Conservation (phyloP, 2,797 vertebrate genomes). For the Schizothorax lantsangensis region DNA sequence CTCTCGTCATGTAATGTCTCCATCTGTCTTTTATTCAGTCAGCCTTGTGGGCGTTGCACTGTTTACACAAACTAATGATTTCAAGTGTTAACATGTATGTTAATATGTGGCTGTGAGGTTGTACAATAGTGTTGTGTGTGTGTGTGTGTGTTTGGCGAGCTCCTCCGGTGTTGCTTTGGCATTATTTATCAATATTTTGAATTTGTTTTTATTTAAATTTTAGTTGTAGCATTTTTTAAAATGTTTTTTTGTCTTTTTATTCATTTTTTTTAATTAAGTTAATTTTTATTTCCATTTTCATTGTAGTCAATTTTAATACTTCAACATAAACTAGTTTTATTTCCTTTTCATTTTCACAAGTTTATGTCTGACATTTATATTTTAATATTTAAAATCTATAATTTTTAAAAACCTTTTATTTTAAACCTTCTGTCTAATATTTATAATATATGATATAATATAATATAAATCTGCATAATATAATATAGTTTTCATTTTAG, state of each 20-base stretch:
- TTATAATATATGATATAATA: neutral
- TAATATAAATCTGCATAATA: too few species aligned
- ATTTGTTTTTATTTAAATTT: neutral
- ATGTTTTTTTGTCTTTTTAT: neutral
- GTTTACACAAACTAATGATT: constrained; percentile 56
- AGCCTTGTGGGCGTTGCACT: neutral
- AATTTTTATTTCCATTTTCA: neutral
- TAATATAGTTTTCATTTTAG: too few species aligned
- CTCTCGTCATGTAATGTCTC: neutral
- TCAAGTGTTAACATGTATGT: constrained; percentile 37
- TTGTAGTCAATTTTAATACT: neutral
- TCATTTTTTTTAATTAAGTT: neutral
- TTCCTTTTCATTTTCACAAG: neutral
- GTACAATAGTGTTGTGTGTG: neutral
- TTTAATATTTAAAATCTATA: neutral
- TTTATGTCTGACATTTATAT: too few species aligned
- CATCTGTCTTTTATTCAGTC: constrained; percentile 35
- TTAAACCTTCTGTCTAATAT: neutral
- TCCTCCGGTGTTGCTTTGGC: neutral
- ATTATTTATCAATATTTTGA: neutral
- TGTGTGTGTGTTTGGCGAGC: neutral
- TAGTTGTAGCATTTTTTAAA: neutral
- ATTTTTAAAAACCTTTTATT: neutral
- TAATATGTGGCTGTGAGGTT: constrained; percentile 17
- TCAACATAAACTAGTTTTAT: neutral